Evolutionary conservation across 2,113 vertebrate species (phyloP), one percentile per base, ranked within the genome.

Genomic region (Sander vitreus): DNA sequence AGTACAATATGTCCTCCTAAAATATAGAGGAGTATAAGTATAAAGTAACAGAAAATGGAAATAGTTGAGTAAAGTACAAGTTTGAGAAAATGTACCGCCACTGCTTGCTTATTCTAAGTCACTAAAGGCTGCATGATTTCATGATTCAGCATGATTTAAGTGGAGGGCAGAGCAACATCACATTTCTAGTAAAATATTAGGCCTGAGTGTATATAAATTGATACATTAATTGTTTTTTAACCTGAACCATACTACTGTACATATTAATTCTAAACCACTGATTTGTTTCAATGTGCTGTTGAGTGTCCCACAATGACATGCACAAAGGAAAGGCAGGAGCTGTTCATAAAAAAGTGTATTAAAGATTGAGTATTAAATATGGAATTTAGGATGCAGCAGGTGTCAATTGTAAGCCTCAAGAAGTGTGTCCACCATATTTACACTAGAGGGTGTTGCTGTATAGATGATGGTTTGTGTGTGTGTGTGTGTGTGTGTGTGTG

Each of bases 381-480:
- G 18, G 6, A 12, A 6, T 19, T 60, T 60, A 12, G 9, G 8
- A 7, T 2, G 5, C 19, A 25, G 36, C 30, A 1, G 6, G 1
- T 36, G 4, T 54, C 3, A 47, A 8, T 14, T 64, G 51, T 19
- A 39, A 39, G 36, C 19, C n/a, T 3, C 1, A 13, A 76, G 57
- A 14, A 1, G 30, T 53, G 3, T 50, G 14, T 76, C 18, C 21
- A 43, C 13, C 12, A 19, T 55, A 47, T 73, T 12, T 54, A 30
- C 89, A 84, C 73, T 67, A 87, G 91, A 87, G 51, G 66, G 78
- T 2, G 63, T 73, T 84, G 62, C n/a, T 50, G 47, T 6, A 73
- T 78, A 58, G 12, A 76, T n/a, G 8, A 5, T 30, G 0, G 16
- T 59, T 21, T 19, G 23, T 0, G 15, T 51, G 36, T 9, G 0